Conservation (phyloP, 2,113 vertebrate species). For the Castor canadensis region DNA sequence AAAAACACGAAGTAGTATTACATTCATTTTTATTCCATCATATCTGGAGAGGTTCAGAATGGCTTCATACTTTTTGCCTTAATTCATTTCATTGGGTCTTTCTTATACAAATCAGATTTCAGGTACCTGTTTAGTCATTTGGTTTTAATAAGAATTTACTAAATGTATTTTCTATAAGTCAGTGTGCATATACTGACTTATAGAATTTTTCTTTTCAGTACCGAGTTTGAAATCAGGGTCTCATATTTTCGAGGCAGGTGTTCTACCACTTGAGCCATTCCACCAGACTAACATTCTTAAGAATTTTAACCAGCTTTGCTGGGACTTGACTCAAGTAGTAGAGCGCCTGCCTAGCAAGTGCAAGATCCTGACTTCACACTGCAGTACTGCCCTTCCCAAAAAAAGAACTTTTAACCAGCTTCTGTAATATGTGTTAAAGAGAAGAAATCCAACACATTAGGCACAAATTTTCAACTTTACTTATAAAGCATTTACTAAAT, state of each 20-base stretch:
- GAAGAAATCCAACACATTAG: neutral
- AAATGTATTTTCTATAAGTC: neutral
- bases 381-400: no score
- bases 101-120: neutral
- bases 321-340: no score
- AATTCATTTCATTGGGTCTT: conserved; percentile 1
- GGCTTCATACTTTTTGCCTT: neutral
- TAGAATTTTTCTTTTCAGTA: neutral
- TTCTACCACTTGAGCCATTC: no score
- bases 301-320: neutral
- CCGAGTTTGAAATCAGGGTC: no score
- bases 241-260: no score
- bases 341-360: no score
- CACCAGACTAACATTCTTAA: no score
- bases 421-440: neutral
- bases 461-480: neutral
- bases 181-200: neutral
- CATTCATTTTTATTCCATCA: neutral
- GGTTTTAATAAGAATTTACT: conserved; percentile 14
- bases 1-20: conserved; percentile 6
- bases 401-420: neutral
- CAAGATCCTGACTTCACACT: no score
- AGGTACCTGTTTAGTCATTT: neutral
- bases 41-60: conserved; percentile 8
- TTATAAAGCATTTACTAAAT: conserved; percentile 40